Evolutionary conservation across 2,888 invertebrate species (phyloP).

Genomic region (Cantharis nigra): DNA sequence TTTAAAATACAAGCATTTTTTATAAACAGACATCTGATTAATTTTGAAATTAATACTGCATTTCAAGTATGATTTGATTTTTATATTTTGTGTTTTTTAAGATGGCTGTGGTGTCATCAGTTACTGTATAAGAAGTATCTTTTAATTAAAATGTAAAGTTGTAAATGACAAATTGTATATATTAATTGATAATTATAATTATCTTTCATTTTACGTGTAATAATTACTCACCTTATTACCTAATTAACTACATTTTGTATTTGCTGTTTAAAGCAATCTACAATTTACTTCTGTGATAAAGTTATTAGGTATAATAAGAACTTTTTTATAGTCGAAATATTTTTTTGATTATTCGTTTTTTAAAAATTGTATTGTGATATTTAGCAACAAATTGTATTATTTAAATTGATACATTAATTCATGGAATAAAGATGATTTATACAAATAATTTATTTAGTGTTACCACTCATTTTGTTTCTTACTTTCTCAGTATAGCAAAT

Average conservation of each 20-base stretch:
- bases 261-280: not conserved
- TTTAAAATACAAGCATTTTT: constrained; percentile 14
- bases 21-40: constrained; percentile 21
- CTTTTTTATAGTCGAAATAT: not conserved
- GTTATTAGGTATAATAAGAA: constrained; percentile 9
- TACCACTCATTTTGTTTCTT: not conserved
- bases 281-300: constrained; percentile 4
- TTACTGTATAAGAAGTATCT: constrained; percentile 33
- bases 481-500: constrained; percentile 21
- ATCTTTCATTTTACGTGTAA: constrained; percentile 9
- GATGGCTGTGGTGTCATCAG: constrained; percentile 26
- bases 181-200: constrained; percentile 16
- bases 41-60: constrained; percentile 30
- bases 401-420: not conserved
- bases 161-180: constrained; percentile 35
- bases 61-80: constrained; percentile 30
- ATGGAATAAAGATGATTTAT: not conserved
- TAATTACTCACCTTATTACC: constrained; percentile 2
- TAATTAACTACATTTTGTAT: not conserved
- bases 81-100: constrained; percentile 21
- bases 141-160: constrained; percentile 16
- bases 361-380: not conserved
- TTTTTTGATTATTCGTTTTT: not conserved
- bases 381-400: constrained; percentile 1
- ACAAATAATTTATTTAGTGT: not conserved